Conservation (phyloP, 2,113 vertebrate species). For the Stomatorhinus ivindoensis region DNA sequence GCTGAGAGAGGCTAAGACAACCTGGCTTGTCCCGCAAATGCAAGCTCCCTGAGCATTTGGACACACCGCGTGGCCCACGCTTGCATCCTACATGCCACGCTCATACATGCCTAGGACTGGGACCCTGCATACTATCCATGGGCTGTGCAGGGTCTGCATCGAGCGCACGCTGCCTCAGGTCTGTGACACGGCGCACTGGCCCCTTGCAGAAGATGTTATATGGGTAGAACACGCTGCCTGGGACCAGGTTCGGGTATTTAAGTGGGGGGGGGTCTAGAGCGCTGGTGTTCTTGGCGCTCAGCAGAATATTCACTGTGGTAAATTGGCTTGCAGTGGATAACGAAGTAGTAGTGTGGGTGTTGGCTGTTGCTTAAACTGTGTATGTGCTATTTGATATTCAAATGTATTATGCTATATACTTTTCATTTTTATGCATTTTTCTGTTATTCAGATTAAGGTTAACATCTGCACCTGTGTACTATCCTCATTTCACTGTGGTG, state of each 20-base stretch:
- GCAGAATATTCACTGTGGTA: neutral
- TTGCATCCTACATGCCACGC: slow-evolving; percentile 16
- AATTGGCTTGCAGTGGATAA: neutral
- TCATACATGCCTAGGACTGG: slow-evolving; percentile 4
- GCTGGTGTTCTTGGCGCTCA: neutral
- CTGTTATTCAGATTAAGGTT: neutral
- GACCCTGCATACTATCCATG: slow-evolving; percentile 81
- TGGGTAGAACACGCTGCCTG: neutral
- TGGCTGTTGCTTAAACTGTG: neutral
- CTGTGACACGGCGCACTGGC: slow-evolving; percentile 17
- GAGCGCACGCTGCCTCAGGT: slow-evolving; percentile 80
- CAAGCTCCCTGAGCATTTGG: slow-evolving; percentile 25
- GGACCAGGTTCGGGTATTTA: neutral
- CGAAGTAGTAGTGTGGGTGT: neutral
- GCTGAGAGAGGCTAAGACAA: slow-evolving; percentile 14
- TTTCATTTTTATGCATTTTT: neutral
- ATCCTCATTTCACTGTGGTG: too few relatives aligned
- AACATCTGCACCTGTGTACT: neutral
- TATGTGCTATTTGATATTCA: neutral
- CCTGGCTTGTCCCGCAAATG: slow-evolving; percentile 7
- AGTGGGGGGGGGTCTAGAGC: neutral
- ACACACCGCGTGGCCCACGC: slow-evolving; percentile 41
- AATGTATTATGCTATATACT: neutral
- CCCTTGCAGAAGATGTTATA: neutral
- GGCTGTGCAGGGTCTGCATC: slow-evolving; percentile 80